Base-by-base conservation (phyloP, 2,888 invertebrate species). In the Mystacides longicornis region DNA sequence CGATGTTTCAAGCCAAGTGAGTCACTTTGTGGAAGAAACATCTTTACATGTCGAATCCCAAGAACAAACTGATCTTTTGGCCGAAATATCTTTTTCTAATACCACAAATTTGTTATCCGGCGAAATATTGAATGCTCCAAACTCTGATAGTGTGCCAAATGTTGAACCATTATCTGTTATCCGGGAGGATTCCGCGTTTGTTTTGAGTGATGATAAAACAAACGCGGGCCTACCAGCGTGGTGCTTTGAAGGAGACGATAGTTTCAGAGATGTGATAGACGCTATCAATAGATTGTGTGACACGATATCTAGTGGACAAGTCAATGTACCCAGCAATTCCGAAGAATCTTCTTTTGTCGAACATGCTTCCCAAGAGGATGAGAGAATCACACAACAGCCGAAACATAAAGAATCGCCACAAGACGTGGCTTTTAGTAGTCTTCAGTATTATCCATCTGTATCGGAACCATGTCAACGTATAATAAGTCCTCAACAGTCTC, bases 221-320 rank as follows among this genome's bases (percentile, higher is more conserved):
- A 50, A 57, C 27, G 55, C 57, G 18, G 33, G 33, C 21, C 43
- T 55, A 31, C 49, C 58, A 3, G 33, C 51, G 19, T 60, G 60
- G 60, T 54, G 52, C 47, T 54, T 56, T 16, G 58, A 60, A 51
- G 54, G 52, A 19, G 60, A 60, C 37, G 60, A 60, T 22, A 56
- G 60, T 4, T 61, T 77, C 2, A 64, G 69, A 3, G 77, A 77
- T 63, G 77, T 77, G 19, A 73, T 76, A 64, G 77, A 77, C 64
- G 77, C 77, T 1, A 76, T 77, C 63, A 76, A 77, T 63, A 67
- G 69, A 52, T 67, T 77, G 3, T 77, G 77, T 65, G 76, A 75
- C 46, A 73, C 72, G 0, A 77, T 77, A 76, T 71, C 72, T 0
- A 72, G 74, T 7, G 47, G 55, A 5, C 21, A 45, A 7, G 51